Evolutionary conservation across 2,888 invertebrate genomes (phyloP).

Genomic region (Pinctada fucata): DNA sequence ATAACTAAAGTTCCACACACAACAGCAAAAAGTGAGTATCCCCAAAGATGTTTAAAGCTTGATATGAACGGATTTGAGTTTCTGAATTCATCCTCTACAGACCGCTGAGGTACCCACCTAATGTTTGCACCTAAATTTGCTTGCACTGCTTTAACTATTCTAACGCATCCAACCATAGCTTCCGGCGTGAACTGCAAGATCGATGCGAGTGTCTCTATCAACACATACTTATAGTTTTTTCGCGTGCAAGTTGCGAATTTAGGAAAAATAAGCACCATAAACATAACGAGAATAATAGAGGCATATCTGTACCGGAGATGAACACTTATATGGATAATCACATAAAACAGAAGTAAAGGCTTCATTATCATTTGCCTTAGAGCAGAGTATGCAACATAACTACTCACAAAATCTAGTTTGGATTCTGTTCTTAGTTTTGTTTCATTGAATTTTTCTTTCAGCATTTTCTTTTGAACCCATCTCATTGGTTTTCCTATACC

Average conservation of each 20-base stretch:
- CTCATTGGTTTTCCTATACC: slow-evolving; percentile 63
- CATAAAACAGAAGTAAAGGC: slow-evolving; percentile 62
- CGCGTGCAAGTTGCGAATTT: slow-evolving; percentile 67
- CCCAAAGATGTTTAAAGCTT: slow-evolving; percentile 69
- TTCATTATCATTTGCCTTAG: slow-evolving; percentile 70
- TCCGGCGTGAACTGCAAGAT: slow-evolving; percentile 71
- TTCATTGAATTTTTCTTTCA: slow-evolving; percentile 61
- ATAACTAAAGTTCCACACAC: slow-evolving; percentile 54
- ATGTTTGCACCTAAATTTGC: slow-evolving; percentile 63
- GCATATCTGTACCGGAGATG: slow-evolving; percentile 61
- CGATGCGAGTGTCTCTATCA: slow-evolving; percentile 67
- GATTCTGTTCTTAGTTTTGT: slow-evolving; percentile 67
- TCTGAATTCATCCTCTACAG: slow-evolving; percentile 68
- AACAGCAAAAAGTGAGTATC: slow-evolving; percentile 62
- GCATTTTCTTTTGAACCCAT: slow-evolving; percentile 61
- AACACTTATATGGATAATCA: slow-evolving; percentile 63
- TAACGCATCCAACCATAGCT: slow-evolving; percentile 67
- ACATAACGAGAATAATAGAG: slow-evolving; percentile 66
- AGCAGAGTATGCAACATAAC: slow-evolving; percentile 69
- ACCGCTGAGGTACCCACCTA: slow-evolving; percentile 69
- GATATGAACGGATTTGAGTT: slow-evolving; percentile 66
- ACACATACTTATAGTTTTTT: slow-evolving; percentile 62
- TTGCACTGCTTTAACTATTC: slow-evolving; percentile 62
- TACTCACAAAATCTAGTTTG: slow-evolving; percentile 64
- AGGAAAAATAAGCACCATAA: slow-evolving; percentile 68